A percentile compares a stretch with the other conserved stretches of the same genome.
Conservation (phyloP, 92 coral and sea anemone species). For the Umimayanthus chanpuru region DNA sequence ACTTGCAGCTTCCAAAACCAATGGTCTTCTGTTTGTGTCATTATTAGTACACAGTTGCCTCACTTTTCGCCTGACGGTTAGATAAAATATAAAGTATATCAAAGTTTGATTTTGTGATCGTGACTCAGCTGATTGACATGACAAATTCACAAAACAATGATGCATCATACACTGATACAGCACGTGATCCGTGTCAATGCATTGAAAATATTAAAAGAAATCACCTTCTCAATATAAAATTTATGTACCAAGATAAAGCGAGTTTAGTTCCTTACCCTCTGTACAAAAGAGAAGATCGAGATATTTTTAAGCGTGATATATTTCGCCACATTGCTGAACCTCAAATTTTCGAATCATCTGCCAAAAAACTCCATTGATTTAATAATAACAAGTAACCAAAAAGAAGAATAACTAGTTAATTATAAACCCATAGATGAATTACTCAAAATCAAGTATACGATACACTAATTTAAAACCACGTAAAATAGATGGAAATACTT, state of each 20-base stretch:
- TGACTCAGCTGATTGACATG: conserved; percentile 22
- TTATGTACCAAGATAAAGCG: background rate
- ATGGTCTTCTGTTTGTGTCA: conserved; percentile 11
- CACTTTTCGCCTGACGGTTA: background rate
- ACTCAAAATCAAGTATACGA: too few relatives aligned
- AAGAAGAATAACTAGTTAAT: too few relatives aligned
- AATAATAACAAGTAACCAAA: too few relatives aligned
- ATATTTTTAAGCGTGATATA: background rate
- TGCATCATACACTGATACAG: background rate
- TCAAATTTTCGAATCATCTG: conserved; percentile 23
- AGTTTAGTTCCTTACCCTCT: conserved; percentile 17
- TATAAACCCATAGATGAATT: too few relatives aligned
- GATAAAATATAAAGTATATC: background rate
- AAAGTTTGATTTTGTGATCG: background rate
- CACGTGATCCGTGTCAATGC: background rate
- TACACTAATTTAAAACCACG: too few relatives aligned
- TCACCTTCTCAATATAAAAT: background rate
- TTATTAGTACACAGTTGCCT: conserved; percentile 1
- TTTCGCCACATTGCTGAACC: conserved; percentile 28
- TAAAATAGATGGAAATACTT: too few relatives aligned
- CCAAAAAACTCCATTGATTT: too few relatives aligned
- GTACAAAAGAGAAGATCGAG: conserved; percentile 1
- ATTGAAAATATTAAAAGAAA: background rate
- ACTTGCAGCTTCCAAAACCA: conserved; percentile 35
- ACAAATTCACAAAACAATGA: background rate